phyloP scores from a whole-genome alignment of 2,797 vertebrate species.

The Pseudochromis fuscus region DNA sequence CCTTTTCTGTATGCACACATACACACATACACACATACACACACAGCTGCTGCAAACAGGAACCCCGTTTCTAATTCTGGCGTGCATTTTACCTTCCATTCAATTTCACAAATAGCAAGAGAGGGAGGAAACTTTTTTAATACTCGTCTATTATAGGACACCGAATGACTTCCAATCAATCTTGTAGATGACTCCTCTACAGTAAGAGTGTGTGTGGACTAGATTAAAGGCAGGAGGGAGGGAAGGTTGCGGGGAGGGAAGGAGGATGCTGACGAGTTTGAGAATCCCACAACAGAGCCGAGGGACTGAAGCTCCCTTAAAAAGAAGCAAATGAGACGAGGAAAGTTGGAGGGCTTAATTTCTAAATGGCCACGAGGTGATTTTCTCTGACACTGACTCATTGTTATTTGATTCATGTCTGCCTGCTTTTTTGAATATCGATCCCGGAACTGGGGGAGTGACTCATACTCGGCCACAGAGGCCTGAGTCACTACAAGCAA shows the following conservation, averaged over 20 bases:
- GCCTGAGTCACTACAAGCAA: conserved; percentile 73
- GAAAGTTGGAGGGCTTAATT: conserved; percentile 66
- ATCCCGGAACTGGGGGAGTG: conserved; percentile 72
- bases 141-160: conserved; percentile 66
- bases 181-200: conserved; percentile 54
- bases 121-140: conserved; percentile 68
- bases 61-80: conserved; percentile 63
- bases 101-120: conserved; percentile 69
- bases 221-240: conserved; percentile 39
- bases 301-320: conserved; percentile 40
- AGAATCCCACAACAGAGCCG: too few relatives aligned
- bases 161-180: conserved; percentile 68
- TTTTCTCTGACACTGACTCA: conserved; percentile 76
- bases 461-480: conserved; percentile 68
- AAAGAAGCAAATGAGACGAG: conserved; percentile 44
- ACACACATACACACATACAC: conserved; percentile 26
- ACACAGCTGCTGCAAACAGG: conserved; percentile 26
- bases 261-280: conserved; percentile 20
- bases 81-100: conserved; percentile 66
- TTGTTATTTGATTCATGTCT: conserved; percentile 82
- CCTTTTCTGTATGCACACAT: conserved; percentile 17
- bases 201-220: conserved; percentile 31
- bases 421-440: conserved; percentile 77
- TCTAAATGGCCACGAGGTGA: conserved; percentile 75
- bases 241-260: conserved; percentile 6